These are phyloP conservation scores for Cremastobaeus sp. DNA, from an alignment of 2,888 invertebrate genomes.

Conservation along the genomic window DNA sequence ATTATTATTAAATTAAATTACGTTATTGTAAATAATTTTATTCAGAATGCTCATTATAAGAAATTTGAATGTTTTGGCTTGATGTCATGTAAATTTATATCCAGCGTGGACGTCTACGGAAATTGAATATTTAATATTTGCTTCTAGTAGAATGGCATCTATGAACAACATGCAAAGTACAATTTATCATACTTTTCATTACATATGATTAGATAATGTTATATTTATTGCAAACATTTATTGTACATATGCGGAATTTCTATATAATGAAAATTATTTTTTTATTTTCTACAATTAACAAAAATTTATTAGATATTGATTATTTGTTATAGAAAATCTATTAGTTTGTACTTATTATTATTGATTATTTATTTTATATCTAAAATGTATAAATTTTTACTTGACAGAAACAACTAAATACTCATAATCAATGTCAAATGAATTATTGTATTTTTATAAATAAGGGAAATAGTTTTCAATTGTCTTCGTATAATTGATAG, in stretches of 20 bases:
- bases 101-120: constrained; percentile 9
- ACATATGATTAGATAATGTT: constrained; percentile 18
- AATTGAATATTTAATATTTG: constrained; percentile 5
- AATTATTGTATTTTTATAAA: no score
- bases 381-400: no score
- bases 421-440: no score
- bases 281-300: no score
- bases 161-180: constrained; percentile 35
- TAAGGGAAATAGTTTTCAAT: no score
- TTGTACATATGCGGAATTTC: constrained; percentile 40
- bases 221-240: constrained; percentile 45
- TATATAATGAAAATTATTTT: no score
- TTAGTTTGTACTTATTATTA: no score
- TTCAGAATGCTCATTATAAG: constrained; percentile 44
- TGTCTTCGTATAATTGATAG: no score
- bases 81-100: constrained; percentile 35
- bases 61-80: constrained; percentile 31
- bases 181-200: constrained; percentile 43
- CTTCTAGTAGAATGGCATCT: constrained; percentile 6
- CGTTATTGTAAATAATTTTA: constrained; percentile 73
- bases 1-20: constrained; percentile 75
- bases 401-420: no score
- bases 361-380: no score
- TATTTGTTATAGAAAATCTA: no score
- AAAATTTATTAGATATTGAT: no score